Conservation (phyloP, 92 coral and sea anemone genomes). For the Epizoanthus scotinus region DNA sequence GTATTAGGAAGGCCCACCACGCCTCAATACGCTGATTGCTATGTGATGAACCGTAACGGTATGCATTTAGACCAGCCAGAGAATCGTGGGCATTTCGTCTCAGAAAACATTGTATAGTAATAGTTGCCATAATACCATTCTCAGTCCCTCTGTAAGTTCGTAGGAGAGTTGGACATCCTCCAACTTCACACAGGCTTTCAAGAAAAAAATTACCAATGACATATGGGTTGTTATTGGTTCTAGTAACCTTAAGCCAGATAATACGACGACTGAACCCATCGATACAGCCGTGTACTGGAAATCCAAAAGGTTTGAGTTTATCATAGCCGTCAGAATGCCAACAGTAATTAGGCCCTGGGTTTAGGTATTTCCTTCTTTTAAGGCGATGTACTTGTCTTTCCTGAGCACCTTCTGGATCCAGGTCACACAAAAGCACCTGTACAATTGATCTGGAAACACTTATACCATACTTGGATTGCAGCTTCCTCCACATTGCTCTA, state of each 20-base stretch:
- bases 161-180: slow-evolving; percentile 47
- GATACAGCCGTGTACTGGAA: slow-evolving; percentile 52
- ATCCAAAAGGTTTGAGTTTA: too few species aligned
- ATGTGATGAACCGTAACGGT: slow-evolving; percentile 52
- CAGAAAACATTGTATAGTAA: slow-evolving; percentile 34
- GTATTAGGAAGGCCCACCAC: slow-evolving; percentile 55
- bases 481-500: background rate
- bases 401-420: slow-evolving; percentile 27
- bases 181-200: slow-evolving; percentile 30
- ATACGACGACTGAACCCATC: background rate
- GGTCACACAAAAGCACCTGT: background rate
- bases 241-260: slow-evolving; percentile 46
- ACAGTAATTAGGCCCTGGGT: slow-evolving; percentile 12
- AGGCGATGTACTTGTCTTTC: slow-evolving; percentile 18
- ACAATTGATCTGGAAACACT: slow-evolving; percentile 19
- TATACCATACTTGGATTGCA: background rate
- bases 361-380: slow-evolving; percentile 7
- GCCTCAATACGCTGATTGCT: slow-evolving; percentile 51
- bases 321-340: slow-evolving; percentile 56
- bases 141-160: slow-evolving; percentile 46
- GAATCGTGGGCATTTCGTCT: slow-evolving; percentile 47
- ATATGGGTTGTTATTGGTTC: slow-evolving; percentile 42
- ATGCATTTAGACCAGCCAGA: slow-evolving; percentile 44
- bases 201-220: slow-evolving; percentile 27
- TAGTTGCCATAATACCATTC: slow-evolving; percentile 48